Percentiles rank a stretch among this genome's conserved stretches.
phyloP scores from a whole-genome alignment of 2,797 vertebrate species.

The Loris lydekkerianus region DNA sequence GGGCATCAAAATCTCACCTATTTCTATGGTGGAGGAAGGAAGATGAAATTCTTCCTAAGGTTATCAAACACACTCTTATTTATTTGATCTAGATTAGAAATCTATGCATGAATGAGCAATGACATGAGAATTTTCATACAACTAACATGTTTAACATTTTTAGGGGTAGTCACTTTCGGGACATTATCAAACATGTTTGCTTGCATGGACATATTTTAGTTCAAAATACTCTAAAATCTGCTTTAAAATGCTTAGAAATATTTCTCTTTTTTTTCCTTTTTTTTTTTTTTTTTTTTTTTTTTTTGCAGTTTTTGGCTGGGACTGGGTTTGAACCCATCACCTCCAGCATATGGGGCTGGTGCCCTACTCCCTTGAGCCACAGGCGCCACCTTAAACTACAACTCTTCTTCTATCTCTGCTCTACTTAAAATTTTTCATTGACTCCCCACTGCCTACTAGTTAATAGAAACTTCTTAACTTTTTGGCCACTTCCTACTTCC shows the following conservation, averaged over 20 bases:
- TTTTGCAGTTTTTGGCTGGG: too few relatives aligned
- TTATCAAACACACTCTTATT: background rate
- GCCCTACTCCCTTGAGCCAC: too few relatives aligned
- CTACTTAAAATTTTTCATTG: background rate
- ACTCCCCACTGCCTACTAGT: background rate
- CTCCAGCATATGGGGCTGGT: too few relatives aligned
- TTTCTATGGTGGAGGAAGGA: background rate
- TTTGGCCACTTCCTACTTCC: background rate
- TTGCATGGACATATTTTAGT: background rate
- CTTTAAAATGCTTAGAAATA: background rate
- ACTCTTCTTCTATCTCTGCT: background rate
- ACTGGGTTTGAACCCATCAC: too few relatives aligned
- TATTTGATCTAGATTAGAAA: conserved; percentile 22
- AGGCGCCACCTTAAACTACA: background rate
- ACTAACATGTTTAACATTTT: background rate
- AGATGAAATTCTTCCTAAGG: background rate
- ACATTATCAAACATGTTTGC: background rate
- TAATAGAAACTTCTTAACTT: background rate
- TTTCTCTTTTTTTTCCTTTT: background rate
- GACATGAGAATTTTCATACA: background rate
- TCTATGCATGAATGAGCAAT: background rate
- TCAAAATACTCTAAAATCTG: conserved; percentile 22
- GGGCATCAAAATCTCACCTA: background rate
- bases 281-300: too few relatives aligned
- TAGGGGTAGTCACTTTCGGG: background rate